A percentile compares a stretch with the other conserved stretches of the same genome.
Conservation (phyloP, 2,888 invertebrate species). For the Tetragonisca angustula region DNA sequence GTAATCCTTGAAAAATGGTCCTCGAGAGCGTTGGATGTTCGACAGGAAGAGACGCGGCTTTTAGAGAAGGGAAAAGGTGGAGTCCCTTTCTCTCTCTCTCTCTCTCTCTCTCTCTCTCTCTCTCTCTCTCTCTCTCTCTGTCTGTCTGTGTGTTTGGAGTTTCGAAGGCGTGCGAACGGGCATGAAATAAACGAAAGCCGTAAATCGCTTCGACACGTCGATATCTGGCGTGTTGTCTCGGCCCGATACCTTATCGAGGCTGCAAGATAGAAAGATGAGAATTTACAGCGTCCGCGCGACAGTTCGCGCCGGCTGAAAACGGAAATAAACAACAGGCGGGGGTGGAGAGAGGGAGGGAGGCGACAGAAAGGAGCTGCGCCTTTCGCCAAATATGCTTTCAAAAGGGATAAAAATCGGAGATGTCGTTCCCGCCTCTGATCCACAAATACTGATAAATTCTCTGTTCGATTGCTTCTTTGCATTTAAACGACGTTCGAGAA, state of each 20-base stretch:
- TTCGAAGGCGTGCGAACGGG: conserved; percentile 44
- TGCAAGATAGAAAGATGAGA: conserved; percentile 67
- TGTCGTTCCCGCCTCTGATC: not conserved
- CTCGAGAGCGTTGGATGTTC: conserved; percentile 5
- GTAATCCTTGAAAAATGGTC: conserved; percentile 33
- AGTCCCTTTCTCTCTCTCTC: not conserved
- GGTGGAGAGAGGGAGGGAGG: no score
- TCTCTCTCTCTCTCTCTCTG: no score
- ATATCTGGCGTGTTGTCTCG: conserved; percentile 68
- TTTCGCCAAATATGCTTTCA: conserved; percentile 30
- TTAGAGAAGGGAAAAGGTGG: conserved; percentile 16
- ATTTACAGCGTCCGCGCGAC: conserved; percentile 66
- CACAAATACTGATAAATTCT: conserved; percentile 16
- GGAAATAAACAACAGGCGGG: conserved; percentile 39
- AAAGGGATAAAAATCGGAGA: not conserved
- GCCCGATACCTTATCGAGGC: conserved; percentile 67
- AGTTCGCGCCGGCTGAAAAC: conserved; percentile 11
- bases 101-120: no score
- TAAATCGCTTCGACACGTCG: conserved; percentile 69
- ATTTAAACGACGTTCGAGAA: not conserved
- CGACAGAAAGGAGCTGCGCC: conserved; percentile 6
- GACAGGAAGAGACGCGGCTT: conserved; percentile 3
- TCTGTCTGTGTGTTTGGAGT: conserved; percentile 24
- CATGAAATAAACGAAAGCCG: conserved; percentile 66
- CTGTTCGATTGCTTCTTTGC: conserved; percentile 4